phyloP scores from a whole-genome alignment of 2,113 vertebrate genomes.

The Neodon shergylaensis region DNA sequence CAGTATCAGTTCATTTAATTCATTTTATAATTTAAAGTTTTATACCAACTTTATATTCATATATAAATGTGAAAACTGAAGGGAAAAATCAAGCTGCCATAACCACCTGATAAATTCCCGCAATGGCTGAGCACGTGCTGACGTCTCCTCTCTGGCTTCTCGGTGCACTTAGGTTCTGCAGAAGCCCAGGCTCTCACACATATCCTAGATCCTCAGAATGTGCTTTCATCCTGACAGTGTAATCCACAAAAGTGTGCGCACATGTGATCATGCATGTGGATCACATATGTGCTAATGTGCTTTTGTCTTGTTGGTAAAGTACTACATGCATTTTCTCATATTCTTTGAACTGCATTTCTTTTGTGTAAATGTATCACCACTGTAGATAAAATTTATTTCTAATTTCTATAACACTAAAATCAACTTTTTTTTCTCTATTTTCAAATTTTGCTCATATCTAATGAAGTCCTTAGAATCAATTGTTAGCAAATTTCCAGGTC shows the following conservation, averaged over 20 bases:
- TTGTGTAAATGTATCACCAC: neutral
- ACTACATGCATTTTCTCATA: neutral
- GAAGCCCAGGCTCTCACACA: neutral
- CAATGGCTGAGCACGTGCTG: rapidly evolving
- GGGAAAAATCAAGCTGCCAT: neutral
- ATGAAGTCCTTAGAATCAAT: neutral
- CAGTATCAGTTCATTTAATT: neutral
- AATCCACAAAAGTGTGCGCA: neutral
- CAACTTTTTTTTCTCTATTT: neutral
- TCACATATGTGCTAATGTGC: neutral
- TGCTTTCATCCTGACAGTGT: neutral
- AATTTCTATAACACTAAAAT: neutral
- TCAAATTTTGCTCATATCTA: neutral
- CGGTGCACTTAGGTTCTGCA: neutral
- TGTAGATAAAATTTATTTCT: neutral
- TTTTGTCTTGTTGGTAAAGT: neutral
- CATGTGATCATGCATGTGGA: neutral
- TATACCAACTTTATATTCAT: neutral
- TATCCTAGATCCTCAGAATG: rapidly evolving
- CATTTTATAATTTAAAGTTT: neutral
- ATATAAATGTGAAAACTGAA: neutral
- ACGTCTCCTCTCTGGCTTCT: rapidly evolving
- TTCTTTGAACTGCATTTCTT: neutral
- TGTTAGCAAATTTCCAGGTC: neutral
- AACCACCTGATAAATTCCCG: too few relatives aligned